phyloP scores from a whole-genome alignment of 1,140 invertebrate genomes.

The Macrobrachium nipponense region DNA sequence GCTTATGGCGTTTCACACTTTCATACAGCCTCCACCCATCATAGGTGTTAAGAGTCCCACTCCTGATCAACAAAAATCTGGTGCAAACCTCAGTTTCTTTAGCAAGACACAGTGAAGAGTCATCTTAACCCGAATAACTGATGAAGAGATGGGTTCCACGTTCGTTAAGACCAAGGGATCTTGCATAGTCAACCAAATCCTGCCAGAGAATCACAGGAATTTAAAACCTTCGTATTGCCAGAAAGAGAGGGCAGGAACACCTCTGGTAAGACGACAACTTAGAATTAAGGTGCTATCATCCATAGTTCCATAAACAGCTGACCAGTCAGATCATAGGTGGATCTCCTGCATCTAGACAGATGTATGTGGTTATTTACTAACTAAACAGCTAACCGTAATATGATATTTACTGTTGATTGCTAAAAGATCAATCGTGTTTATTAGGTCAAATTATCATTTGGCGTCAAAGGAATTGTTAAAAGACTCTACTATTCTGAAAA shows the following conservation, averaged over 20 bases:
- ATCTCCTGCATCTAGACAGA: not conserved
- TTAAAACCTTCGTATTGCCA: not conserved
- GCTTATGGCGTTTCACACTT: too few species aligned
- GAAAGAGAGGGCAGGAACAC: not conserved
- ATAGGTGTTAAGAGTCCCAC: not conserved
- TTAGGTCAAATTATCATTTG: too few species aligned
- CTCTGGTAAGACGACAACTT: not conserved
- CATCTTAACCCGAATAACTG: not conserved
- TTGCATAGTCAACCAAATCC: not conserved
- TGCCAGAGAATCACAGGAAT: slow-evolving; percentile 2
- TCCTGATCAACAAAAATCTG: too few species aligned
- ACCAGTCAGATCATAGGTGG: not conserved
- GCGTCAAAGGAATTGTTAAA: too few species aligned
- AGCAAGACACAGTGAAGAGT: too few species aligned
- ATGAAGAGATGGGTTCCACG: not conserved
- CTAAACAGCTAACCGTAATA: too few species aligned
- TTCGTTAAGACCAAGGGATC: slow-evolving; percentile 8
- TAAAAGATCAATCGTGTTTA: too few species aligned
- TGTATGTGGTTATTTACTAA: too few species aligned
- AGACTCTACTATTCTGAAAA: too few species aligned
- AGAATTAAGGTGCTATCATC: not conserved
- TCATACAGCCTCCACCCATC: not conserved
- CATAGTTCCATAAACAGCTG: not conserved
- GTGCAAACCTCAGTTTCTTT: too few species aligned
- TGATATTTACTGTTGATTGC: too few species aligned